Conservation (phyloP, 2,797 vertebrate species). For the Hybognathus amarus region DNA sequence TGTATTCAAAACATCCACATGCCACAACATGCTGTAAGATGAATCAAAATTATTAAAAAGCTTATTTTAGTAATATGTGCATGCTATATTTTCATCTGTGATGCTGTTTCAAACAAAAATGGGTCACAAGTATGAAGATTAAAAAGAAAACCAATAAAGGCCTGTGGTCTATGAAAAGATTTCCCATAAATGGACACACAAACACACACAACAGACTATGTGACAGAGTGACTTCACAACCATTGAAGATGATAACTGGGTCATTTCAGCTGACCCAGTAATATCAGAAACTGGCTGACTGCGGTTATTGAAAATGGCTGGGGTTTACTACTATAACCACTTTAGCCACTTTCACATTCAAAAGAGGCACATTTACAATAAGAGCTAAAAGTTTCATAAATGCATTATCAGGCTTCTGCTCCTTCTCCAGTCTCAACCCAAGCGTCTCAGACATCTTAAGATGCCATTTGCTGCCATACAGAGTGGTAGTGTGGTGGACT, state of each 20-base stretch:
- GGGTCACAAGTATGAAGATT: constrained; percentile 4
- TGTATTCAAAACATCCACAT: constrained; percentile 6
- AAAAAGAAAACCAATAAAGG: constrained; percentile 4
- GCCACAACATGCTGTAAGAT: constrained; percentile 1
- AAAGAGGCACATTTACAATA: constrained; percentile 57
- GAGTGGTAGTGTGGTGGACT: constrained; percentile 33
- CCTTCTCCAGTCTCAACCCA: constrained; percentile 58
- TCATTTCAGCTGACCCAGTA: constrained; percentile 43
- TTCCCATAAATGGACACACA: background rate
- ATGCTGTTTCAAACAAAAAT: constrained; percentile 10
- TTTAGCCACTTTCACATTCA: constrained; percentile 45
- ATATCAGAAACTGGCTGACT: constrained; percentile 36
- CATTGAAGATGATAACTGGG: constrained; percentile 45
- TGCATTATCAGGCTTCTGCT: constrained; percentile 68
- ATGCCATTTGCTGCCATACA: constrained; percentile 57
- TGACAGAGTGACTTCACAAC: constrained; percentile 6
- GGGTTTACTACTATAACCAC: constrained; percentile 41
- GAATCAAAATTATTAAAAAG: background rate
- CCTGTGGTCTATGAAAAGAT: constrained; percentile 11
- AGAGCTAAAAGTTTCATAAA: constrained; percentile 69
- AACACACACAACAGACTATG: background rate
- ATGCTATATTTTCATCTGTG: background rate
- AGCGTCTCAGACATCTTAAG: constrained; percentile 42
- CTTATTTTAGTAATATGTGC: constrained; percentile 10
- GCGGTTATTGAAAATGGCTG: constrained; percentile 42